Evolutionary conservation across 2,888 invertebrate species (phyloP), one percentile per base, ranked within the genome.

Genomic region (Perizoma affinitatum): DNA sequence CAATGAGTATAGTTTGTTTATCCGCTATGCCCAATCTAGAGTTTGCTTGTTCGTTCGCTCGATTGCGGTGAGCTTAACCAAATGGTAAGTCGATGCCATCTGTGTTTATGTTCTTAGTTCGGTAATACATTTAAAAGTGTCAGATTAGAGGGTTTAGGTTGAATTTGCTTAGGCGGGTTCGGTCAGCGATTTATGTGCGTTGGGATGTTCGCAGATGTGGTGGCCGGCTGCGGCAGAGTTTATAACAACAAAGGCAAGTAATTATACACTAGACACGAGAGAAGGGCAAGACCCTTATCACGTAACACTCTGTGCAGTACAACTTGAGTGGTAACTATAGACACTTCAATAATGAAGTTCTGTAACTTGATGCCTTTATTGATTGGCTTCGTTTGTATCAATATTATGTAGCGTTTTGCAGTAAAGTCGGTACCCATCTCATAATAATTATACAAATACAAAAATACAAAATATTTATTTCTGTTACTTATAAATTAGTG

Each of bases 191-290:
- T 86, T 86, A 86, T 86, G 84, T 81, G 80, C 50, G 38, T 50
- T 6, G 53, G 62, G 70, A 76, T 67, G 78, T 79, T 54, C 80
- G 67, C 86, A 85, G 80, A 85, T 86, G 86, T 75, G 83, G 83
- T 82, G 76, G 76, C 72, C 73, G 80, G 76, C 79, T 80, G 82
- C 71, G 83, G 79, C 74, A 71, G 79, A 82, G 85, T 85, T 85
- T 86, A 83, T 83, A 86, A 86, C 87, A 85, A 87, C 86, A 84
- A 83, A 82, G 84, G 80, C 77, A 70, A 83, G 86, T 86, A 84
- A 87, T 87, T 87, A 86, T 84, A 84, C 83, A 86, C 83, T 83
- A 84, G 81, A 81, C 75, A 76, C 70, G 77, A 72, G 75, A 77
- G 73, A 72, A 67, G 78, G 71, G 75, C 22, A 22, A 22, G 22